Conservation (phyloP, 2,888 invertebrate genomes). For the Lapara coniferarum region DNA sequence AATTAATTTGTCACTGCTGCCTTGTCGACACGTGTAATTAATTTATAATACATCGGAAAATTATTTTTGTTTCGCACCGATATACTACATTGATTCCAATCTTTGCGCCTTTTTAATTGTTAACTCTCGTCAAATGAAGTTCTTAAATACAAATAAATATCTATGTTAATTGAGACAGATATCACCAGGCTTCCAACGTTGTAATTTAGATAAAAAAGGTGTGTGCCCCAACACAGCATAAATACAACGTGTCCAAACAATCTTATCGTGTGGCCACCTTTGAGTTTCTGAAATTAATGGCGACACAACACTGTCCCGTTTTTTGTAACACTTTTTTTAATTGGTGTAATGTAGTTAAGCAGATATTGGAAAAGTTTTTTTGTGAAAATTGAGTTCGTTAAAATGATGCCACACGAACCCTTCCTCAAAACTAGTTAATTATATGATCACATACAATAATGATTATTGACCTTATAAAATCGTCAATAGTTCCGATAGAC, state of each 20-base stretch:
- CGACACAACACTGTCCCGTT: constrained; percentile 54
- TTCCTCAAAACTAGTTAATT: constrained; percentile 73
- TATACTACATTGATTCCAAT: neutral
- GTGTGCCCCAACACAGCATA: constrained; percentile 70
- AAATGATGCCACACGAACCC: constrained; percentile 43
- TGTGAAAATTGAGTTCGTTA: constrained; percentile 33
- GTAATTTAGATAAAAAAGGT: constrained; percentile 76
- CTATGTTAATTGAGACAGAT: constrained; percentile 70
- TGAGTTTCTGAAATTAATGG: constrained; percentile 75
- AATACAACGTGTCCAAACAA: constrained; percentile 74
- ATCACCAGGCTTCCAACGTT: constrained; percentile 72
- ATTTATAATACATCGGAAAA: constrained; percentile 58
- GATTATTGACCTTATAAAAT: constrained; percentile 81
- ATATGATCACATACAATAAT: constrained; percentile 77
- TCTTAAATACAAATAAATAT: constrained; percentile 35
- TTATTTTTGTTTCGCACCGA: constrained; percentile 36
- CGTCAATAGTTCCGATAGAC: constrained; percentile 75
- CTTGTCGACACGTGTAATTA: constrained; percentile 56
- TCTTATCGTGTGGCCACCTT: constrained; percentile 77
- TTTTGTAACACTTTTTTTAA: constrained; percentile 42
- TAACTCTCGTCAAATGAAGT: constrained; percentile 17
- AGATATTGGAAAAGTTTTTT: constrained; percentile 29
- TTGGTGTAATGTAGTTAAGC: constrained; percentile 45
- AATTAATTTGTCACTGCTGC: constrained; percentile 78
- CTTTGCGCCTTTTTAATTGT: neutral